These are phyloP conservation scores for Neopelma chrysocephalum DNA, from an alignment of 2,797 vertebrate species.

Conservation along the genomic window DNA sequence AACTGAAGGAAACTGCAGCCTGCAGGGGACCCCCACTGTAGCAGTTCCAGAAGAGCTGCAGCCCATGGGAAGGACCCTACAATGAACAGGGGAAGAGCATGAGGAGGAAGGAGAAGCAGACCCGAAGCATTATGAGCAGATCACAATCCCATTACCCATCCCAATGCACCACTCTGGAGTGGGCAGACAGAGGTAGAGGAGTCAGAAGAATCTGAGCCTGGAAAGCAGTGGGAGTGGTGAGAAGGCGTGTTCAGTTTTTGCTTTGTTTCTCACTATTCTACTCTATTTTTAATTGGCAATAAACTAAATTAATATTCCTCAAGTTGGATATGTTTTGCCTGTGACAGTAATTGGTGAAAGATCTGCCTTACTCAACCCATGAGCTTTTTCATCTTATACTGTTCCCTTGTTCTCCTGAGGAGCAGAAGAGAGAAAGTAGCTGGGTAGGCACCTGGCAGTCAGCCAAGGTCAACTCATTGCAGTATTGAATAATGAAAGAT, in stretches of 20 bases:
- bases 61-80: rapidly evolving
- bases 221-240: not conserved
- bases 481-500: not conserved
- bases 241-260: not conserved
- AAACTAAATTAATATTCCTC: not conserved
- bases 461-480: not conserved
- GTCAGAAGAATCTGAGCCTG: not conserved
- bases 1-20: not conserved
- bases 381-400: not conserved
- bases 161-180: rapidly evolving
- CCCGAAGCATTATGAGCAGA: not conserved
- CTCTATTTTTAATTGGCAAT: not conserved
- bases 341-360: not conserved
- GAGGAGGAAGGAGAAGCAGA: not conserved
- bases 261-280: not conserved
- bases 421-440: not conserved
- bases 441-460: not conserved
- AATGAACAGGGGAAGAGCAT: not conserved
- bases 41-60: not conserved
- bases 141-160: rapidly evolving
- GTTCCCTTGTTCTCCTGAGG: not conserved
- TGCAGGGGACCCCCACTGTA: rapidly evolving
- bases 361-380: not conserved
- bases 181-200: rapidly evolving
- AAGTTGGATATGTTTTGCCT: not conserved